These are phyloP conservation scores for Steinernema khuongi DNA, from an alignment of 1,140 invertebrate genomes.

Conservation along the genomic window DNA sequence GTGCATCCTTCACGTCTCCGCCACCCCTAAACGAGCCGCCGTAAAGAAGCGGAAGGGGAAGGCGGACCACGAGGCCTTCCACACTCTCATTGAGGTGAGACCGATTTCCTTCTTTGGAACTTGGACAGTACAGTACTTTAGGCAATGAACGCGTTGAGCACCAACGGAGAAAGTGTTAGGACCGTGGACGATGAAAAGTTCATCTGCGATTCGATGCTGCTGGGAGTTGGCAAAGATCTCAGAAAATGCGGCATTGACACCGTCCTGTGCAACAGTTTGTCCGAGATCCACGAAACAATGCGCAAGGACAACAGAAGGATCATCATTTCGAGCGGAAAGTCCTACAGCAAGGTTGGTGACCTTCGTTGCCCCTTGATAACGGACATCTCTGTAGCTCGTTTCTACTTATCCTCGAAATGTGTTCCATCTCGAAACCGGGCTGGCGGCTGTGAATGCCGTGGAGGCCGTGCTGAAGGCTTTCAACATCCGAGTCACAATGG, in stretches of 20 bases:
- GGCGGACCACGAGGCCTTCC: not conserved
- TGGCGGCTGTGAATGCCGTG: not conserved
- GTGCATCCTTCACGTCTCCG: not conserved
- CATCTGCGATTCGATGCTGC: not conserved
- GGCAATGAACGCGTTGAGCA: too few relatives aligned
- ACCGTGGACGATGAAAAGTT: not conserved
- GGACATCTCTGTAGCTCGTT: not conserved
- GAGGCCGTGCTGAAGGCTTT: not conserved
- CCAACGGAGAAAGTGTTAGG: too few relatives aligned
- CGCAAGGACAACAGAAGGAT: not conserved
- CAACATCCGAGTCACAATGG: not conserved
- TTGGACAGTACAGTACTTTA: too few relatives aligned
- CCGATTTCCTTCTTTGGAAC: not conserved
- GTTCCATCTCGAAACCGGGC: not conserved
- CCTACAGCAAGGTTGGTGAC: not conserved
- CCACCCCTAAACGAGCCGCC: not conserved
- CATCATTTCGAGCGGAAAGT: not conserved
- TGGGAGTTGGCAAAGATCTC: conserved; percentile 7
- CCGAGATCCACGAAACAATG: not conserved
- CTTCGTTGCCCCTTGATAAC: not conserved
- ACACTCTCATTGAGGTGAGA: not conserved
- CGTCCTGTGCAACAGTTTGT: not conserved
- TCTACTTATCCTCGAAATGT: not conserved
- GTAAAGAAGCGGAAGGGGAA: not conserved
- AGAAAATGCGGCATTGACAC: conserved; percentile 13